A percentile compares a stretch with the other conserved stretches of the same genome.
Conservation (phyloP, 2,888 invertebrate genomes). For the Pollenia angustigena region DNA sequence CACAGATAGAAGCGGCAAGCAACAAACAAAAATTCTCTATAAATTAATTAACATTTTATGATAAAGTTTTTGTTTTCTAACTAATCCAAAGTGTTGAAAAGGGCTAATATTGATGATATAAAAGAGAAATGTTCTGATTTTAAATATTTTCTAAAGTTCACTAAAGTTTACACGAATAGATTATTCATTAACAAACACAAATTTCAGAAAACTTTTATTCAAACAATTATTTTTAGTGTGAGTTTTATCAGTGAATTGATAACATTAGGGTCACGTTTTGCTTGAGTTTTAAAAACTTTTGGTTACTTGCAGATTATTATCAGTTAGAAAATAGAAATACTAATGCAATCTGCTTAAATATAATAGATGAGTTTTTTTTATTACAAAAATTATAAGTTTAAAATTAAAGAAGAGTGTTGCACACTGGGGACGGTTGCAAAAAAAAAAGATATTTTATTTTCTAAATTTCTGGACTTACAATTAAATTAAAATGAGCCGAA, state of each 20-base stretch:
- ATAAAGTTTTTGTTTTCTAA: background rate
- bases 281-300: background rate
- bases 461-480: too few relatives aligned
- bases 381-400: too few relatives aligned
- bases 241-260: conserved; percentile 23
- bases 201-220: background rate
- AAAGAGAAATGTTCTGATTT: background rate
- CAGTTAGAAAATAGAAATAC: too few relatives aligned
- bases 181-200: conserved; percentile 12
- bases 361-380: too few relatives aligned
- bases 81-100: background rate
- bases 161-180: conserved; percentile 40
- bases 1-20: background rate
- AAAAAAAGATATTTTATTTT: too few relatives aligned
- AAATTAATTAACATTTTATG: conserved; percentile 33
- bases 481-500: too few relatives aligned
- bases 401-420: too few relatives aligned
- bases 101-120: background rate
- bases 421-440: too few relatives aligned
- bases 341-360: too few relatives aligned
- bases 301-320: too few relatives aligned
- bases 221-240: background rate
- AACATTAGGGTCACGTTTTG: conserved; percentile 21
- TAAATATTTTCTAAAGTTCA: conserved; percentile 28
- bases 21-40: background rate